Conservation (phyloP, 2,797 vertebrate species). For the Allobates femoralis region DNA sequence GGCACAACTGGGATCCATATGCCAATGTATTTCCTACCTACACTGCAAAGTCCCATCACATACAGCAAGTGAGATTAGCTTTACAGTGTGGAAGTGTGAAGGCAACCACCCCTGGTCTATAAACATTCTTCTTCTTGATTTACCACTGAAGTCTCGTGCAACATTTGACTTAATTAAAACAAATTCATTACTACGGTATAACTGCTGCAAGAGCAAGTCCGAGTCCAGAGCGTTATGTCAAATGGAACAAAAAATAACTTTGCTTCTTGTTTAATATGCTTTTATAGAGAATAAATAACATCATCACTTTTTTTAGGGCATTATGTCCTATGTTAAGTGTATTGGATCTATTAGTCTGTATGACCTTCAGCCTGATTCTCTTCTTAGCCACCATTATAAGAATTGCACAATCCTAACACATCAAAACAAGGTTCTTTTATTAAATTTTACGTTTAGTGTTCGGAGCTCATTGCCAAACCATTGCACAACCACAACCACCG, state of each 20-base stretch:
- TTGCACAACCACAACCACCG: neutral
- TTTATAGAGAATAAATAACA: too few relatives aligned
- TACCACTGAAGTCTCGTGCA: too few relatives aligned
- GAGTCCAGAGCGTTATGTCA: too few relatives aligned
- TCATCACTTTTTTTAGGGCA: too few relatives aligned
- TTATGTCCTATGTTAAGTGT: too few relatives aligned
- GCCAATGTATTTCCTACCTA: neutral
- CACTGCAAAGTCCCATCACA: neutral
- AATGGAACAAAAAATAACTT: too few relatives aligned
- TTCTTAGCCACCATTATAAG: neutral
- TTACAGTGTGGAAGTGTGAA: neutral
- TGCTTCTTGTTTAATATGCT: too few relatives aligned
- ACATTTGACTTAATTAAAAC: too few relatives aligned
- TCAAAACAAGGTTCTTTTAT: neutral
- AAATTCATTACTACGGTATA: too few relatives aligned
- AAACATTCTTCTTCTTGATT: neutral
- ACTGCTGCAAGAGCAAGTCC: too few relatives aligned
- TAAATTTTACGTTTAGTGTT: neutral
- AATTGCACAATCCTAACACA: neutral
- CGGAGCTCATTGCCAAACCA: neutral
- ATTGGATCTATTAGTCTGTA: too few relatives aligned
- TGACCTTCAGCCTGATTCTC: neutral
- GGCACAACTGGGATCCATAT: neutral
- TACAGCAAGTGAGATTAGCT: neutral
- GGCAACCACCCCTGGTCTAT: neutral